Percentiles rank a stretch among this genome's conserved stretches.
Evolutionary conservation across 2,888 invertebrate species (phyloP).

Genomic region (Drosophila austrosaltans): DNA sequence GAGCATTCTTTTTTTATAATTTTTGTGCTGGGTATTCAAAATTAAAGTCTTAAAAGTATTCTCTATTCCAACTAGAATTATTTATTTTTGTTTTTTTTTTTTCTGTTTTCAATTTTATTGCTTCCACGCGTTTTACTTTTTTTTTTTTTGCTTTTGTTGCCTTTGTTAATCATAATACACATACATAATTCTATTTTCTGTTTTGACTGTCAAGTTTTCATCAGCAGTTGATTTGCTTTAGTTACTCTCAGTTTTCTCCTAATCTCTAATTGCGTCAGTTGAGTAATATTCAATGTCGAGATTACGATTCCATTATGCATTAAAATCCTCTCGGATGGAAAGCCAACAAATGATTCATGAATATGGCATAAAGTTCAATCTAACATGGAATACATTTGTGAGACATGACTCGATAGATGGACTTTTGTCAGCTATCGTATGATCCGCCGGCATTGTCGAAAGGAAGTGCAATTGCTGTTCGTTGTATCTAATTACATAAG

Average conservation of each 20-base stretch:
- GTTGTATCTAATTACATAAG: too few relatives aligned
- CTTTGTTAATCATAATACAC: neutral
- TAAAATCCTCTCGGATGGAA: neutral
- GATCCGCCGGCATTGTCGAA: neutral
- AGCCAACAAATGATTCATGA: neutral
- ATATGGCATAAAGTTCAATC: neutral
- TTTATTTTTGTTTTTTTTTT: neutral
- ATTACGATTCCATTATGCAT: slow-evolving; percentile 9
- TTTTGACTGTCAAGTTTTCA: slow-evolving; percentile 1
- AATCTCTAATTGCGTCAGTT: slow-evolving; percentile 1
- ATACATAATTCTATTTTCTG: neutral
- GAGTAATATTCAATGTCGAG: slow-evolving; percentile 4
- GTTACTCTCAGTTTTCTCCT: slow-evolving; percentile 2
- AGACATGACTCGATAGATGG: neutral
- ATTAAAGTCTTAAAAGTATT: neutral
- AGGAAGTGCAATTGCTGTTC: neutral
- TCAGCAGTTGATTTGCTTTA: neutral
- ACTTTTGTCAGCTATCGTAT: slow-evolving; percentile 4
- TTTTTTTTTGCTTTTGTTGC: neutral
- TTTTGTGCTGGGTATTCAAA: neutral
- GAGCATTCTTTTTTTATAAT: neutral
- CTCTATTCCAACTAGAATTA: neutral
- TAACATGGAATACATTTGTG: neutral
- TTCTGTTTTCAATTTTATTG: neutral
- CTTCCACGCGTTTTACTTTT: neutral